Percentiles rank a stretch among this genome's conserved stretches.
These are phyloP conservation scores for Hoplodrina blanda DNA, from an alignment of 2,888 invertebrate species.

Conservation along the genomic window DNA sequence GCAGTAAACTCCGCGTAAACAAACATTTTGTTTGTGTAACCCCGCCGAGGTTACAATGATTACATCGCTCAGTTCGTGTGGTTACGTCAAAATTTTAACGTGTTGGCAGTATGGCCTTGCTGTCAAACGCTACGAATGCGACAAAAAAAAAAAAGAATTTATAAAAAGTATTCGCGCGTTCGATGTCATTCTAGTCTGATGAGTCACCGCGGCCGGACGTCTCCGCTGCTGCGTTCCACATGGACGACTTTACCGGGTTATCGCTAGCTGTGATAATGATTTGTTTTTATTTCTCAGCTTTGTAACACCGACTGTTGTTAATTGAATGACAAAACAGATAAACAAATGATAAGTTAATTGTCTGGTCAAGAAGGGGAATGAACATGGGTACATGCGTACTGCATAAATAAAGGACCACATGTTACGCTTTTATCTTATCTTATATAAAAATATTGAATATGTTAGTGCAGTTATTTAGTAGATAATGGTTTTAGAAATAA, in stretches of 20 bases:
- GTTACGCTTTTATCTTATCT: constrained; percentile 41
- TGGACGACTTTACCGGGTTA: constrained; percentile 74
- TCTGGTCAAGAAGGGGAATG: constrained; percentile 36
- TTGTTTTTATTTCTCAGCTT: constrained; percentile 79
- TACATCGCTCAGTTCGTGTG: constrained; percentile 69
- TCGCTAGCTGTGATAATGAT: constrained; percentile 74
- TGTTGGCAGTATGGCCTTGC: constrained; percentile 75
- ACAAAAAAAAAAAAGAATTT: constrained; percentile 70
- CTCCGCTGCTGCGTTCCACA: constrained; percentile 64
- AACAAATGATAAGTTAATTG: constrained; percentile 55
- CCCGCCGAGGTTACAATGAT: constrained; percentile 73
- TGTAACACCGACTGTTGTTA: constrained; percentile 69
- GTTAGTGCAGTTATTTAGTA: constrained; percentile 40
- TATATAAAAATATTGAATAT: constrained; percentile 31
- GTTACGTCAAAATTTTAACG: constrained; percentile 72
- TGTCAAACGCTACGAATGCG: constrained; percentile 62
- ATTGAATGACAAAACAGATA: constrained; percentile 69
- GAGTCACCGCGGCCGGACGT: constrained; percentile 78
- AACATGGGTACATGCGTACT: constrained; percentile 19
- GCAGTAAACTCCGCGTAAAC: constrained; percentile 66
- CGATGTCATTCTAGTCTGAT: constrained; percentile 76
- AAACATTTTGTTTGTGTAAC: constrained; percentile 70
- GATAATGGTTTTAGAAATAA: constrained; percentile 33
- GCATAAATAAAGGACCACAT: constrained; percentile 27
- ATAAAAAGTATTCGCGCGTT: constrained; percentile 67